Conservation (phyloP, 2,888 invertebrate species). For the Schizotus pectinicornis region DNA sequence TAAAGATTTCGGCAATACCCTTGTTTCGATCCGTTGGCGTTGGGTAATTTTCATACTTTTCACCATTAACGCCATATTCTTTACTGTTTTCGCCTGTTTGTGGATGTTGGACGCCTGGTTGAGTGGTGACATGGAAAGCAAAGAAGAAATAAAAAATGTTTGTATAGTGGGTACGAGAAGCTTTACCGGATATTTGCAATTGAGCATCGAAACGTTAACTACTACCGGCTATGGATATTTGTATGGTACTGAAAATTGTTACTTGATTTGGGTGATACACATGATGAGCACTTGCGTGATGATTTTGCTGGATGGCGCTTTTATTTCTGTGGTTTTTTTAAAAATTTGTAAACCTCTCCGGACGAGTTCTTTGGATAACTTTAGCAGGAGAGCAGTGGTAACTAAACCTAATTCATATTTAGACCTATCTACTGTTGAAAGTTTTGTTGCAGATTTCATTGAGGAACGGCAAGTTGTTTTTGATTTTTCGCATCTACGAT, state of each 20-base stretch:
- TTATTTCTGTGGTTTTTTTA: conserved; percentile 63
- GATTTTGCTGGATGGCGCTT: conserved; percentile 41
- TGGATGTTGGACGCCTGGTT: conserved; percentile 34
- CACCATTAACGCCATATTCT: conserved; percentile 33
- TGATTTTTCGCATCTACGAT: conserved; percentile 81
- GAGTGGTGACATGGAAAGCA: conserved; percentile 10
- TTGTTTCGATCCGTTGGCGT: conserved; percentile 76
- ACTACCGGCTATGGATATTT: conserved; percentile 39
- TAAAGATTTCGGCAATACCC: conserved; percentile 64
- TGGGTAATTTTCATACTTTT: conserved; percentile 62
- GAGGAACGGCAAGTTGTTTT: conserved; percentile 66
- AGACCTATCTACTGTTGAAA: neutral
- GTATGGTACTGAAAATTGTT: conserved; percentile 36
- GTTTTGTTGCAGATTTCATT: conserved; percentile 32
- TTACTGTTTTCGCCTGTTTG: conserved; percentile 31
- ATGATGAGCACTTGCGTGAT: conserved; percentile 32
- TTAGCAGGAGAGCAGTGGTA: conserved; percentile 74
- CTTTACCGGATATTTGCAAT: conserved; percentile 38
- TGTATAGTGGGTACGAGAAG: conserved; percentile 32
- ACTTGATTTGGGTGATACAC: conserved; percentile 33
- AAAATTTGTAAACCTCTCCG: conserved; percentile 66
- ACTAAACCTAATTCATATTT: conserved; percentile 26
- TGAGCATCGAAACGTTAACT: conserved; percentile 40
- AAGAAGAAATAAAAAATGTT: conserved; percentile 8
- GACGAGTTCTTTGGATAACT: conserved; percentile 56